Evolutionary conservation across 2,113 vertebrate species (phyloP).

Genomic region (Aythya baeri): DNA sequence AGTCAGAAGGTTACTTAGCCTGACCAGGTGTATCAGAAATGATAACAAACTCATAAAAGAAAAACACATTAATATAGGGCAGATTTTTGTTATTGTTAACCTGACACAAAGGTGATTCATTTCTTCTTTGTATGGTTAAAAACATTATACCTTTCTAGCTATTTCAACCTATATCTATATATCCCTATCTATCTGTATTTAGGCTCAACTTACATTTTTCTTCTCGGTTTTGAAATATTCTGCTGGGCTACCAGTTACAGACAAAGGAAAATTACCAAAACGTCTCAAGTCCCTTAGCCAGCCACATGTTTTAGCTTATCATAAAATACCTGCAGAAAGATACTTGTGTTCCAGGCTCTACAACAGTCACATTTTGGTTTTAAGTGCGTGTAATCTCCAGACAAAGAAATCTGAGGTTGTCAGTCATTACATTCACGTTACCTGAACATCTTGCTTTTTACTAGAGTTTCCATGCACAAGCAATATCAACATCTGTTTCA

Average conservation of each 20-base stretch:
- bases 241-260: background rate
- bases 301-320: background rate
- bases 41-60: background rate
- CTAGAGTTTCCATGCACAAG: slow-evolving; percentile 78
- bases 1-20: background rate
- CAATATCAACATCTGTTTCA: slow-evolving; percentile 86
- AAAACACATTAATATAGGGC: background rate
- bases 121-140: background rate
- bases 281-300: background rate
- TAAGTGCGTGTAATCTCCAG: slow-evolving; percentile 2
- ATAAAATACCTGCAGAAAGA: background rate
- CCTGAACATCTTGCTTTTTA: slow-evolving; percentile 82
- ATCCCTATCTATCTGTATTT: background rate
- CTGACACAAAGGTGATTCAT: background rate
- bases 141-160: background rate
- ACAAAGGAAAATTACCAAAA: background rate
- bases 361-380: background rate
- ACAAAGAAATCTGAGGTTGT: slow-evolving; percentile 43
- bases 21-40: background rate
- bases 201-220: background rate
- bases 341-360: background rate
- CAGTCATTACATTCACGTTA: slow-evolving; percentile 64
- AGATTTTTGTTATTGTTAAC: background rate
- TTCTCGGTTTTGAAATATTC: background rate
- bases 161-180: background rate